Conservation (phyloP, 2,113 vertebrate genomes). For the Anolis sagrei region DNA sequence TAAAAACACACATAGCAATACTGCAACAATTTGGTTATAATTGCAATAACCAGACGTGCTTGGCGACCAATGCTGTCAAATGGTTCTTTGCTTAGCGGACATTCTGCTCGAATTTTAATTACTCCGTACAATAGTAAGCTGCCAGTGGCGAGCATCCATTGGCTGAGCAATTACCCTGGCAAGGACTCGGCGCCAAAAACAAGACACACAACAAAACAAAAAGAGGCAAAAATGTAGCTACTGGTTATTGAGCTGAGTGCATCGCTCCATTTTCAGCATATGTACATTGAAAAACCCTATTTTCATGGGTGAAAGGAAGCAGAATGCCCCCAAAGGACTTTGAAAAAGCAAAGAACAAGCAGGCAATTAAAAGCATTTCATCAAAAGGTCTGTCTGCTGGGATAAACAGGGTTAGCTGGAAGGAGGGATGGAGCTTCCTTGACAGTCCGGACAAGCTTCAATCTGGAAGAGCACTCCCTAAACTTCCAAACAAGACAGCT, state of each 20-base stretch:
- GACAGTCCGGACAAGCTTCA: neutral
- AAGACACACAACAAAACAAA: conserved; percentile 33
- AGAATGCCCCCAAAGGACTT: neutral
- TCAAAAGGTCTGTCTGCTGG: neutral
- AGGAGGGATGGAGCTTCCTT: neutral
- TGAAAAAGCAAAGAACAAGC: neutral
- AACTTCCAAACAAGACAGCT: neutral
- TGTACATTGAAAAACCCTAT: neutral
- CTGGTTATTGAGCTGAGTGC: conserved; percentile 23
- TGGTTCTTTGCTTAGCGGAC: conserved; percentile 17
- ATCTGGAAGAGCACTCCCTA: neutral
- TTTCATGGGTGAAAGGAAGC: neutral
- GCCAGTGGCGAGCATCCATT: conserved; percentile 34
- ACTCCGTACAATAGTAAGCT: conserved; percentile 3
- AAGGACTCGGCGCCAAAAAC: neutral
- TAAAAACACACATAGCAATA: neutral
- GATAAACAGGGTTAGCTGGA: neutral
- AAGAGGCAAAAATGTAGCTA: conserved; percentile 27
- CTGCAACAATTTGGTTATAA: neutral
- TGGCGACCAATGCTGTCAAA: neutral
- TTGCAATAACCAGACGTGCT: conserved; percentile 44
- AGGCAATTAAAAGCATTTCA: conserved; percentile 16
- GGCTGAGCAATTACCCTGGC: conserved; percentile 29
- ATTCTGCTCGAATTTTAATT: neutral
- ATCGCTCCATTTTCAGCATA: neutral